Conservation (phyloP, 2,113 vertebrate genomes). For the Tonatia bakeri region DNA sequence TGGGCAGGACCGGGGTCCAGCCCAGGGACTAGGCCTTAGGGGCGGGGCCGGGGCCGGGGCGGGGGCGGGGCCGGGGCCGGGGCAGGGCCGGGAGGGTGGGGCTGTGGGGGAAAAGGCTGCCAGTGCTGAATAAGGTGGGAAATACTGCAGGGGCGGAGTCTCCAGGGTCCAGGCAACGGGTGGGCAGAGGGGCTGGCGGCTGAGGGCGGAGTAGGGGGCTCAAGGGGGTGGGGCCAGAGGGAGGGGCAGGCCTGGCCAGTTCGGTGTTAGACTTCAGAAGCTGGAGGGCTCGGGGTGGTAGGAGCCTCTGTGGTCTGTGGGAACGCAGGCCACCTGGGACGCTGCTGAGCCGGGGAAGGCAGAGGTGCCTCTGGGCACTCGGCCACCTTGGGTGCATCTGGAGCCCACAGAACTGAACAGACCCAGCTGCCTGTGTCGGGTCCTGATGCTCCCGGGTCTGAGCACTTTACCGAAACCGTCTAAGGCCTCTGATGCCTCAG, state of each 20-base stretch:
- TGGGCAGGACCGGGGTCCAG: background rate
- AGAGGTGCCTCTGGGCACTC: rapidly evolving
- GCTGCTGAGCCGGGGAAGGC: background rate
- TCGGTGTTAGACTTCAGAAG: background rate
- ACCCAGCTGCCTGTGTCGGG: background rate
- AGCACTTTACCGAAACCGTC: background rate
- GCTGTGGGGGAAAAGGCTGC: background rate
- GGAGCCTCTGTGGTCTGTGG: background rate
- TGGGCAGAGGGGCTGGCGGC: background rate
- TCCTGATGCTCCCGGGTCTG: background rate
- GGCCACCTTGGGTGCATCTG: background rate
- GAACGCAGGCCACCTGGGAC: too few species aligned
- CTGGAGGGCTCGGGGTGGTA: too few species aligned
- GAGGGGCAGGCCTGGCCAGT: background rate
- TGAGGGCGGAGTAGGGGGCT: background rate
- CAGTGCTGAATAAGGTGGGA: rapidly evolving
- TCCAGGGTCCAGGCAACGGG: background rate
- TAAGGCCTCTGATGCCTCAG: background rate
- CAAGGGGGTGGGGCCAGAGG: background rate
- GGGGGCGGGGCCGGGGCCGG: rapidly evolving
- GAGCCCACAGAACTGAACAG: background rate
- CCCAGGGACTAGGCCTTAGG: too few species aligned
- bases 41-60: rapidly evolving
- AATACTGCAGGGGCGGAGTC: background rate
- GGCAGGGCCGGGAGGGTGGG: background rate